These are phyloP conservation scores for Micronisus gabar DNA, from an alignment of 2,113 vertebrate genomes.

Conservation along the genomic window DNA sequence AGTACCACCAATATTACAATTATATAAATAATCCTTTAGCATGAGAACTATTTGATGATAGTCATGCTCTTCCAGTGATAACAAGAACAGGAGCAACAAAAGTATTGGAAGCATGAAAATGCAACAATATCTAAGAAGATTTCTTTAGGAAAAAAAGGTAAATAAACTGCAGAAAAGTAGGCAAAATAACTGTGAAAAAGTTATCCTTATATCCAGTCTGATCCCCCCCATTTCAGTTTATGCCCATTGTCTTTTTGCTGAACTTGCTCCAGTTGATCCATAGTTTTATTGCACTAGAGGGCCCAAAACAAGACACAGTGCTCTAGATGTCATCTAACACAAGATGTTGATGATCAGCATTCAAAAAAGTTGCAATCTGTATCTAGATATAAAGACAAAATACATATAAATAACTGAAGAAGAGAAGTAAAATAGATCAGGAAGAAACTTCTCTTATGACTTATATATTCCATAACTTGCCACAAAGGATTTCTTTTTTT, in stretches of 20 bases:
- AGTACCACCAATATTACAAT: background rate
- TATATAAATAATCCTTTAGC: background rate
- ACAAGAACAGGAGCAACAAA: background rate
- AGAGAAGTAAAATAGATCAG: background rate
- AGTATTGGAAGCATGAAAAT: background rate
- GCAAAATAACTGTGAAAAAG: background rate
- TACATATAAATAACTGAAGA: background rate
- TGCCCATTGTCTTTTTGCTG: background rate
- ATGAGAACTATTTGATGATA: background rate
- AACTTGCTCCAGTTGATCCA: background rate
- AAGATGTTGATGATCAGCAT: background rate
- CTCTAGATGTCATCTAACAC: background rate
- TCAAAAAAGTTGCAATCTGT: background rate
- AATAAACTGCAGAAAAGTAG: background rate
- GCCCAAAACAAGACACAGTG: background rate
- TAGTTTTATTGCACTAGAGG: background rate
- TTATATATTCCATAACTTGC: background rate
- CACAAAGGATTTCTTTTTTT: background rate
- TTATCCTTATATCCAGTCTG: background rate
- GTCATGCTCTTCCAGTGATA: background rate
- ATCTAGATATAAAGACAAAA: background rate
- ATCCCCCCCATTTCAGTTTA: background rate
- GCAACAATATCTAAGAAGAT: background rate
- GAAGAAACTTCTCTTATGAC: background rate
- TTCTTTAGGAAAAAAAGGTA: background rate